Conservation (phyloP, 2,888 invertebrate species). For the Spisula subtruncata region DNA sequence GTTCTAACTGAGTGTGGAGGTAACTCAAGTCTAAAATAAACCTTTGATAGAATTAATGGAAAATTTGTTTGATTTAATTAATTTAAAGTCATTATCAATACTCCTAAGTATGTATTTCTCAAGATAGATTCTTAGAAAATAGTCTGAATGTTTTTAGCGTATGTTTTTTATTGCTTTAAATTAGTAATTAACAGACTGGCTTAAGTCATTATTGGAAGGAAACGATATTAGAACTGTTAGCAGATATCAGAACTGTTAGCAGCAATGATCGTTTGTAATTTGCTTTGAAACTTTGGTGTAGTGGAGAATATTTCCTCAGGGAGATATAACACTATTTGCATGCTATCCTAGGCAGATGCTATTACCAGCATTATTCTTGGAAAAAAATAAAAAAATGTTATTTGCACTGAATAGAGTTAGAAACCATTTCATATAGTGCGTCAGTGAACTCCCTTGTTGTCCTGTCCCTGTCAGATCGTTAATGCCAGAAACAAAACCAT, state of each 20-base stretch:
- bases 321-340: constrained; percentile 6
- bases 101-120: not conserved
- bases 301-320: constrained; percentile 14
- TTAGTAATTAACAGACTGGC: not conserved
- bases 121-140: not conserved
- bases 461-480: not conserved
- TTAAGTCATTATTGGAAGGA: constrained; percentile 7
- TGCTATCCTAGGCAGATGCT: constrained; percentile 18
- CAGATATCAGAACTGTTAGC: not conserved
- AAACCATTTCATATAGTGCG: constrained; percentile 19
- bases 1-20: too few species aligned
- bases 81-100: not conserved
- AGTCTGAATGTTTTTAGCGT: not conserved
- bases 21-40: too few species aligned
- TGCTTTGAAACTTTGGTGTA: not conserved
- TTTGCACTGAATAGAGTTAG: not conserved
- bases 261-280: not conserved
- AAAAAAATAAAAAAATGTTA: constrained; percentile 7
- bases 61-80: too few species aligned
- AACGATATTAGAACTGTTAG: not conserved
- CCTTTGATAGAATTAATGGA: too few species aligned
- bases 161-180: not conserved
- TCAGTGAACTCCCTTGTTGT: not conserved
- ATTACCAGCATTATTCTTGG: constrained; percentile 12
- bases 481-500: not conserved